Conservation (phyloP, 2,113 vertebrate genomes). For the Oenanthe oenanthe region DNA sequence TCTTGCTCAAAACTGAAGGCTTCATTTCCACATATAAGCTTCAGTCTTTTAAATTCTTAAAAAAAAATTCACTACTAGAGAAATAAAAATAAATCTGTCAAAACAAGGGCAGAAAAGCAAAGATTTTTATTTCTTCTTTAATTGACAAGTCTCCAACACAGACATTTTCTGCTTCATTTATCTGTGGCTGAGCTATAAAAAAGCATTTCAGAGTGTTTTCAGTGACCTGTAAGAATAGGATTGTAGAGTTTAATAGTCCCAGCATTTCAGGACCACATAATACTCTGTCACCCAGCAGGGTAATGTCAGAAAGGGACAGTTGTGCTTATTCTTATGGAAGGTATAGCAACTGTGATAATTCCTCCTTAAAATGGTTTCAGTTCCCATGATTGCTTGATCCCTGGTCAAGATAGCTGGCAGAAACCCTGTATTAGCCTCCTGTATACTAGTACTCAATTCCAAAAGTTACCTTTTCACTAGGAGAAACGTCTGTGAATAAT, state of each 20-base stretch:
- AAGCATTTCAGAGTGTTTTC: slow-evolving; percentile 19
- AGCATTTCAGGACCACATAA: neutral
- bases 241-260: slow-evolving; percentile 10
- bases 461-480: neutral
- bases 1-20: slow-evolving; percentile 17
- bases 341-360: neutral
- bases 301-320: neutral
- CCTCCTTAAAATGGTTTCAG: neutral
- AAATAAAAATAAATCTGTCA: slow-evolving; percentile 40
- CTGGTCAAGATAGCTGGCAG: neutral
- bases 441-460: neutral
- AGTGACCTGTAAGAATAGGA: slow-evolving; percentile 30
- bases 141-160: slow-evolving; percentile 27
- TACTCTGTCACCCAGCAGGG: slow-evolving; percentile 18
- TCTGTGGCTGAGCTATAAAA: slow-evolving; percentile 50
- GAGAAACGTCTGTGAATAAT: neutral
- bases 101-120: neutral
- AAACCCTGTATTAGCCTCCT: neutral
- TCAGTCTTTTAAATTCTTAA: neutral
- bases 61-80: neutral
- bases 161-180: slow-evolving; percentile 55
- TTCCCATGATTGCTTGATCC: neutral
- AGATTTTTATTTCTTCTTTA: slow-evolving; percentile 12
- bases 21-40: slow-evolving; percentile 13
- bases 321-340: neutral